Percentiles rank a stretch among this genome's conserved stretches.
Conservation (phyloP, 2,888 invertebrate species). For the Didymodactylos carnosus region DNA sequence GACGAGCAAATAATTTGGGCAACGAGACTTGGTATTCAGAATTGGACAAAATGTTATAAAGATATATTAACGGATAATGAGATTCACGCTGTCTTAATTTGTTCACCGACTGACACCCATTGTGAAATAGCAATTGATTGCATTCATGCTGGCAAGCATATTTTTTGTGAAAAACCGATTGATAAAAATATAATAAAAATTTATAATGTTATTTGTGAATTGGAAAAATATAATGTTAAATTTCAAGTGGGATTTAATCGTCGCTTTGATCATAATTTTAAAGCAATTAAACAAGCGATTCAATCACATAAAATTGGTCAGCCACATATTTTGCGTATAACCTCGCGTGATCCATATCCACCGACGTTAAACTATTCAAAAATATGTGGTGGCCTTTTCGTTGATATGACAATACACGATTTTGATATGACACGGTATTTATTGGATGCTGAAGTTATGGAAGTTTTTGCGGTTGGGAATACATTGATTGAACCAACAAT, state of each 20-base stretch:
- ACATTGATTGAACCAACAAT: slow-evolving; percentile 43
- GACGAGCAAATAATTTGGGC: background rate
- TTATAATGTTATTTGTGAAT: slow-evolving; percentile 20
- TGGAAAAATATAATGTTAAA: background rate
- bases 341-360: background rate
- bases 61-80: background rate
- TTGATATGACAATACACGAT: slow-evolving; percentile 51
- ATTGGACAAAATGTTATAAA: background rate
- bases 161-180: slow-evolving; percentile 52
- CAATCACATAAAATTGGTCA: background rate
- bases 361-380: background rate
- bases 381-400: slow-evolving; percentile 45
- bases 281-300: background rate
- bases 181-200: slow-evolving; percentile 41
- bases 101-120: slow-evolving; percentile 44
- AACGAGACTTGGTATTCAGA: background rate
- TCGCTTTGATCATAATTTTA: background rate
- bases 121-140: slow-evolving; percentile 39
- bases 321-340: background rate
- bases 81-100: slow-evolving; percentile 40
- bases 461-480: slow-evolving; percentile 40
- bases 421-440: slow-evolving; percentile 48
- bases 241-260: background rate
- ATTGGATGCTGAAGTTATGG: slow-evolving; percentile 43
- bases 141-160: slow-evolving; percentile 37